phyloP scores from a whole-genome alignment of 2,888 invertebrate genomes.

The Ormyrus pomaceus region DNA sequence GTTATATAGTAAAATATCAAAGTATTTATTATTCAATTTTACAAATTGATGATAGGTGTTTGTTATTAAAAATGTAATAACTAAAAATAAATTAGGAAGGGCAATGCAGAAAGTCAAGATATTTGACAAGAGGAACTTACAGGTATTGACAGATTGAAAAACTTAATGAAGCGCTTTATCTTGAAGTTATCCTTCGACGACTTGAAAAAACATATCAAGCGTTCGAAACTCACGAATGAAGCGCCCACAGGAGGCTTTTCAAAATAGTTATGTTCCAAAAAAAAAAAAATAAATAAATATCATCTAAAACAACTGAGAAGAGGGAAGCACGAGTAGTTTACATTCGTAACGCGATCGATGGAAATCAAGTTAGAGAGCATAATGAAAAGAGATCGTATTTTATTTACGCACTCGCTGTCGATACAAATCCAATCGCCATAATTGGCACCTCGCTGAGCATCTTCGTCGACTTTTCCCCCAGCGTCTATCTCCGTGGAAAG shows the following conservation, averaged over 20 bases:
- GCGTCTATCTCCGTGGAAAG: slow-evolving; percentile 48
- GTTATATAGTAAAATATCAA: too few species aligned
- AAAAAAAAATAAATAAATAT: too few species aligned
- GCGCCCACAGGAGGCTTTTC: too few species aligned
- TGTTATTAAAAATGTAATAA: background rate
- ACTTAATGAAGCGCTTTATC: too few species aligned
- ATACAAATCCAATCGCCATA: slow-evolving; percentile 74
- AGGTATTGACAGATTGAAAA: too few species aligned
- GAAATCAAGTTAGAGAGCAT: slow-evolving; percentile 1
- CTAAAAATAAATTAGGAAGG: background rate
- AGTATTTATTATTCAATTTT: too few species aligned
- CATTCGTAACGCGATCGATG: slow-evolving; percentile 7
- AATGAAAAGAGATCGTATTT: background rate
- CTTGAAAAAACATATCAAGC: too few species aligned
- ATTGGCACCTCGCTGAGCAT: slow-evolving; percentile 69
- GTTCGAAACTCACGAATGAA: too few species aligned
- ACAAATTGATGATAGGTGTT: too few species aligned
- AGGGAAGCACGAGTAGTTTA: background rate
- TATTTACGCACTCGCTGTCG: slow-evolving; percentile 69
- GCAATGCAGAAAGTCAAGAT: slow-evolving; percentile 34
- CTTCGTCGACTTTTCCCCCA: slow-evolving; percentile 60
- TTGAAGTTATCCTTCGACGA: too few species aligned
- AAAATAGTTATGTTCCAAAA: too few species aligned
- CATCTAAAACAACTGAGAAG: background rate
- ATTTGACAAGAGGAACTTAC: too few species aligned